Evolutionary conservation across 2,113 vertebrate genomes (phyloP), one percentile per base, ranked within the genome.

Genomic region (Mixornis gularis): DNA sequence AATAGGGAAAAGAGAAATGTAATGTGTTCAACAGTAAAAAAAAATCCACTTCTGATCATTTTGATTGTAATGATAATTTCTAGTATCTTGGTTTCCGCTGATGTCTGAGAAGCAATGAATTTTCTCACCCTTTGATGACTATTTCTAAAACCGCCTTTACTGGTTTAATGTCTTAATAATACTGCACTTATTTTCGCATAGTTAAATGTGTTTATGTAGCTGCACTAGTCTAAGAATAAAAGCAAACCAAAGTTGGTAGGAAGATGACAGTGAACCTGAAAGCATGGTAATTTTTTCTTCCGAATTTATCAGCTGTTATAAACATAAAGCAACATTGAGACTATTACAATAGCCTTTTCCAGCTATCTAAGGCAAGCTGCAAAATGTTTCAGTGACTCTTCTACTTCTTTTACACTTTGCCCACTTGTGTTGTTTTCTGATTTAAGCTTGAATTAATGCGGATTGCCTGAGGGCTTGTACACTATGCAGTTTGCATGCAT

Each of bases 381-480:
- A 95, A 84, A 94, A 82, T 82, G 30, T 92, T 94, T 89, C 51
- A 77, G 59, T 52, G 84, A 92, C 94, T 93, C n/a, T 93, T 89
- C 74, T 87, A 89, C 76, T 86, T 92, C 62, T 89, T 87, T 94
- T 90, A 85, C 66, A 77, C 81, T 92, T 92, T 92, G 59, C 71
- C 91, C 64, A 92, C 79, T 96, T 94, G 81, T 89, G 66, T 4
- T 89, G 66, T 30, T 55, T 16, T 73, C 55, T 92, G 70, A 94
- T 93, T 91, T 87, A 89, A 94, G 68, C 52, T 87, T 70, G 74
- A 89, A 95, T 94, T 95, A 96, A 91, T 85, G 71, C 2, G 0
- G 63, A 95, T 74, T 93, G 95, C 92, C 89, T 89, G 71, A 95
- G 94, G 95, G 87, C 55, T 83, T 74, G 51, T 92, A 87, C 74